A percentile compares a stretch with the other conserved stretches of the same genome.
phyloP scores from a whole-genome alignment of 2,113 vertebrate species.

The Aptenodytes forsteri region DNA sequence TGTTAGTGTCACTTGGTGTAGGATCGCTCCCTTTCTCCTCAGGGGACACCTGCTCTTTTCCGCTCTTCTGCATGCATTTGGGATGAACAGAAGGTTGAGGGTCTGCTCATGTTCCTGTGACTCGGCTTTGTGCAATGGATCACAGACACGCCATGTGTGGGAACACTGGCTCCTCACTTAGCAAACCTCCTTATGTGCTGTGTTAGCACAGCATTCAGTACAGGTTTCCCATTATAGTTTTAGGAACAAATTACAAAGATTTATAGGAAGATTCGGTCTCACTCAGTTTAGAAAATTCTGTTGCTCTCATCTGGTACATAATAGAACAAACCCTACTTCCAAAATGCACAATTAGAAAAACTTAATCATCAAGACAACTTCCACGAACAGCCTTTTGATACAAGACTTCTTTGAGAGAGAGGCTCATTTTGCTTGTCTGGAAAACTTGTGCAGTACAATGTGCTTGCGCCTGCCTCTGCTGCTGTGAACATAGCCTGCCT shows the following conservation, averaged over 20 bases:
- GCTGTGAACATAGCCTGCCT: background rate
- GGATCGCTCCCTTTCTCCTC: constrained; percentile 25
- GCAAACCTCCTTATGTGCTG: constrained; percentile 58
- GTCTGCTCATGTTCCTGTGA: constrained; percentile 57
- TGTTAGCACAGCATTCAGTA: constrained; percentile 26
- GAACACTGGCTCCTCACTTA: constrained; percentile 41
- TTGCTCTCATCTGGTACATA: background rate
- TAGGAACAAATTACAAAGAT: constrained; percentile 48
- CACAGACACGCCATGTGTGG: constrained; percentile 50
- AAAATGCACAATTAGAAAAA: constrained; percentile 35
- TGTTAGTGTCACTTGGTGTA: constrained; percentile 15
- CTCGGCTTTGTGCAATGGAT: constrained; percentile 47
- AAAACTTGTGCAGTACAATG: background rate
- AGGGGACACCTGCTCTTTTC: constrained; percentile 59
- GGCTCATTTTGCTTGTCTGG: background rate
- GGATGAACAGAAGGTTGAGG: constrained; percentile 69
- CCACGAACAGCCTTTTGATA: background rate
- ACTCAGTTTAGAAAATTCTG: constrained; percentile 1
- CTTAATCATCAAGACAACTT: constrained; percentile 2
- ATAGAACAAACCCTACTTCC: constrained; percentile 5
- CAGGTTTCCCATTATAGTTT: constrained; percentile 46
- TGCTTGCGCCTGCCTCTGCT: background rate
- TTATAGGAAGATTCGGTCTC: background rate
- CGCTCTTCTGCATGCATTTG: constrained; percentile 25
- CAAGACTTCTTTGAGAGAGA: background rate